Evolutionary conservation across 2,797 vertebrate genomes (phyloP), one percentile per base, ranked within the genome.

Genomic region (Xiphophorus birchmanni): DNA sequence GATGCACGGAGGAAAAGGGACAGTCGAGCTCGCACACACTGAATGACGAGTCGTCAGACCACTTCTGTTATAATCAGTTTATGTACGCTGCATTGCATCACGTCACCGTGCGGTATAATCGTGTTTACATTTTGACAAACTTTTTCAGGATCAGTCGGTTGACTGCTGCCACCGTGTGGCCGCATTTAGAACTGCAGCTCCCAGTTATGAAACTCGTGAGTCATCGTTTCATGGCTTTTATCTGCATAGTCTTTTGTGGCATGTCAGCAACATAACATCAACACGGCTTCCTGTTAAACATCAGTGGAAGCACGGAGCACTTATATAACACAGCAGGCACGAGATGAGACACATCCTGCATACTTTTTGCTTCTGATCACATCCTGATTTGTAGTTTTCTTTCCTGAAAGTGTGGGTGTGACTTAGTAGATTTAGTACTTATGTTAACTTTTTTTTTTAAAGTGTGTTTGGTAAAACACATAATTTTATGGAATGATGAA

Each of bases 121-220:
- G 65, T 42, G 21, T 69, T 69, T 69, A 6, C 5, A 7, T 29
- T 21, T 42, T 26, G 26, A 23, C 9, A 21, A 69, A 40, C 37
- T 12, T 69, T 42, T 42, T 69, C 21, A 13, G 65, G 65, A 42
- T 75, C 35, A 17, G 56, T n/a, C 44, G 13, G 29, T 32, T 37
- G 32, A 67, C 75, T 77, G 18, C 75, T 77, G 76, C 45, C 60
- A 50, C n/a, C 60, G 26, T 18, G 44, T 69, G 76, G 76, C 45
- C 35, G 4, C 15, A 48, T 35, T 48, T 35, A 23, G 44, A 48
- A 60, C 74, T 60, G 40, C 58, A 65, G 44, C 0, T 1, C 37
- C 7, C 6, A 8, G 45, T 35, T 47, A 18, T 21, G 8, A 2
- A 35, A 50, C 29, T 10, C 35, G 21, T 77, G 54, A 76, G 11